Evolutionary conservation across 2,113 vertebrate genomes (phyloP).

Genomic region (Ramphastos sulfuratus): DNA sequence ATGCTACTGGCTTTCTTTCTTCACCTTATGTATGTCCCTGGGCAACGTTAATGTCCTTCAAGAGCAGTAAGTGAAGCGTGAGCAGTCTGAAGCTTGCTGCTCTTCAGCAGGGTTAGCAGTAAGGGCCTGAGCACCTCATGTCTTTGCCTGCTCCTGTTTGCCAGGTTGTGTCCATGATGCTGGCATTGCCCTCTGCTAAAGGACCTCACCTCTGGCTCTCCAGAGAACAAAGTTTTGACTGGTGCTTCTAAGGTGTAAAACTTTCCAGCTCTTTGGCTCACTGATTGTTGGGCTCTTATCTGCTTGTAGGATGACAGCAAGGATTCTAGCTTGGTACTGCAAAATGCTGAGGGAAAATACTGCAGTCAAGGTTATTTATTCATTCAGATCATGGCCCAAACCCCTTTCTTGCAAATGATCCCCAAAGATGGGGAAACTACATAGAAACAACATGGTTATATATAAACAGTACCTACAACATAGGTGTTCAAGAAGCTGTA

Average conservation of each 20-base stretch:
- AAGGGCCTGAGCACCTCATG: not conserved
- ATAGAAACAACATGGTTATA: no score
- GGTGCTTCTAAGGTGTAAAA: not conserved
- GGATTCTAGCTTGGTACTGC: not conserved
- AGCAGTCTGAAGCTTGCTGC: not conserved
- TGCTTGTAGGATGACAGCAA: not conserved
- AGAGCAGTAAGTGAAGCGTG: accelerated
- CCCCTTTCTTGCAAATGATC: not conserved
- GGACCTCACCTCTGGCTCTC: not conserved
- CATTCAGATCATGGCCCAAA: not conserved
- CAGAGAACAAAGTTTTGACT: accelerated
- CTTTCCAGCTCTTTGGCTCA: not conserved
- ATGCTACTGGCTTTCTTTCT: not conserved
- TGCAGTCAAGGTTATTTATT: not conserved
- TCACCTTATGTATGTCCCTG: not conserved
- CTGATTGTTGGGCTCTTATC: not conserved
- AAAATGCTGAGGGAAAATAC: not conserved
- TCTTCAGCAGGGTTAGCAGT: not conserved
- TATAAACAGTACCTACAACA: no score
- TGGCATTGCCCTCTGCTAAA: not conserved
- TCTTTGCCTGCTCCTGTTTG: not conserved
- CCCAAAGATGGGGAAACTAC: not conserved
- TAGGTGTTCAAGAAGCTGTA: no score
- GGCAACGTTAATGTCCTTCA: not conserved
- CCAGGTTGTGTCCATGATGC: not conserved